These are phyloP conservation scores for Cataglyphis livida DNA, from an alignment of 2,888 invertebrate genomes.

Conservation along the genomic window DNA sequence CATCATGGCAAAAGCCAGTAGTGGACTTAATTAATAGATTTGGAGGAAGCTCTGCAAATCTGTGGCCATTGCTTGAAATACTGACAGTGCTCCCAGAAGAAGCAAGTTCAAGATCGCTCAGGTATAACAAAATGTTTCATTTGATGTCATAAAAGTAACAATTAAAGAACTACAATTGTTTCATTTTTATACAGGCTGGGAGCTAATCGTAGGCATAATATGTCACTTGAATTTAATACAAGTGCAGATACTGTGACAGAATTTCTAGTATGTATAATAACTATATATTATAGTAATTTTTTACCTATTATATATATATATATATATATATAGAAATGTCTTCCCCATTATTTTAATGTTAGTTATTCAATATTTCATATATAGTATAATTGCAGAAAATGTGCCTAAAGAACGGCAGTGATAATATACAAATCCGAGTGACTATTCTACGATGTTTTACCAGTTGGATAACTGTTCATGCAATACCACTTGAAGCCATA, in stretches of 20 bases:
- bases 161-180: not conserved
- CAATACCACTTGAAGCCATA: conserved; percentile 91
- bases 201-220: conserved; percentile 95
- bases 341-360: conserved; percentile 22
- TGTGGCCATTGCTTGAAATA: conserved; percentile 96
- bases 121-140: conserved; percentile 77
- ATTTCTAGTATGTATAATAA: conserved; percentile 88
- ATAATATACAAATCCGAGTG: conserved; percentile 89
- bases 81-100: conserved; percentile 98
- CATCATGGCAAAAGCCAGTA: conserved; percentile 95
- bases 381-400: conserved; percentile 87
- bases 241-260: conserved; percentile 92
- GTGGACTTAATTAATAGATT: conserved; percentile 93
- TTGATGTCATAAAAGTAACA: not conserved
- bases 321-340: not conserved
- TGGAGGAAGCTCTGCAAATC: conserved; percentile 88
- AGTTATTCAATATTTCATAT: conserved; percentile 29
- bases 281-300: not conserved
- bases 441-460: conserved; percentile 95
- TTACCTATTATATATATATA: not conserved
- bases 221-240: conserved; percentile 92
- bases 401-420: conserved; percentile 89
- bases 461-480: conserved; percentile 95
- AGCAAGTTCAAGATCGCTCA: conserved; percentile 92
- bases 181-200: conserved; percentile 88